A percentile compares a stretch with the other conserved stretches of the same genome.
phyloP scores from a whole-genome alignment of 2,113 vertebrate species.

The Cyphomyrus plagiostoma region DNA sequence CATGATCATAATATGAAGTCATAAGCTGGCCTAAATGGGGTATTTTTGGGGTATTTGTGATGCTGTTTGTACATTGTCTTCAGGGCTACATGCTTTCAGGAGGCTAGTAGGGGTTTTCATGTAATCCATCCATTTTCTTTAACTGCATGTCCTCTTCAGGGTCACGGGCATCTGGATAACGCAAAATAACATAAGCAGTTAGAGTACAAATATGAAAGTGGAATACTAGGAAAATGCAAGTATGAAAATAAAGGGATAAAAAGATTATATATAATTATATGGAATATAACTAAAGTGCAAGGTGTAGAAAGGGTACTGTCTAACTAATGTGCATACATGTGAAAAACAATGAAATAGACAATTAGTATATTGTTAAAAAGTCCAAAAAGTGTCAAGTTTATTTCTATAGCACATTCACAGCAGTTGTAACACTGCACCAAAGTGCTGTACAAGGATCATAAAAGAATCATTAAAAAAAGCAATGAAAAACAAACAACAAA shows the following conservation, averaged over 20 bases:
- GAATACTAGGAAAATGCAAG: neutral
- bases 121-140: neutral
- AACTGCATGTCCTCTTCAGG: too few species aligned
- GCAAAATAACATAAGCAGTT: neutral
- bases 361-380: neutral
- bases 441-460: too few species aligned
- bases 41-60: neutral
- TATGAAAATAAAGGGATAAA: neutral
- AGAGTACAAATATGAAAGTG: neutral
- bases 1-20: neutral
- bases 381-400: neutral
- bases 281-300: neutral
- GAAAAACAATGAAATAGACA: neutral
- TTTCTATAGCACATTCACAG: too few species aligned
- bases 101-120: neutral
- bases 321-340: neutral
- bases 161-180: neutral
- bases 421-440: too few species aligned
- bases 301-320: neutral
- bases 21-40: neutral
- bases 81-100: neutral
- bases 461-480: too few species aligned
- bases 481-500: too few species aligned
- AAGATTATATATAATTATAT: neutral
- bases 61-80: neutral